phyloP scores from a whole-genome alignment of 2,113 vertebrate genomes.

The Atractosteus spatula region DNA sequence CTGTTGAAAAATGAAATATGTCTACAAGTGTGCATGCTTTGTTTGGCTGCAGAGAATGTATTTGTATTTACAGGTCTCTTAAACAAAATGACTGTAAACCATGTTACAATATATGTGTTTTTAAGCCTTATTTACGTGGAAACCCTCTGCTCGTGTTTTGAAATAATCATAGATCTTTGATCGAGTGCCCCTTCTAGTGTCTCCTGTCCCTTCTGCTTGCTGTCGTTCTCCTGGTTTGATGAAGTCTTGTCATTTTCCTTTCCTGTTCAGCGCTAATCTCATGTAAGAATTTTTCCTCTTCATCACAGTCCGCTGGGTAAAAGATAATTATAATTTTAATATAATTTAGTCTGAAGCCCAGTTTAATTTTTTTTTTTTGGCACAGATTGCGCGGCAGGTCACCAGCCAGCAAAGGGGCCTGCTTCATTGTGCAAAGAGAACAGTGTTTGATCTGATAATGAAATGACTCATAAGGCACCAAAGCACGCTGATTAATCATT shows the following conservation, averaged over 20 bases:
- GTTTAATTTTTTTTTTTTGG: conserved; percentile 65
- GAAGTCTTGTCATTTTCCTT: conserved; percentile 53
- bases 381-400: conserved; percentile 62
- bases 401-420: conserved; percentile 55
- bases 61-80: too few species aligned
- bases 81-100: too few species aligned
- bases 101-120: too few species aligned
- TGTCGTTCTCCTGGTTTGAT: conserved; percentile 61
- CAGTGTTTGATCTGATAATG: conserved; percentile 55
- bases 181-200: neutral
- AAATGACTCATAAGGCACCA: conserved; percentile 65
- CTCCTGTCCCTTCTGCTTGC: conserved; percentile 23
- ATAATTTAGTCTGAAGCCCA: conserved; percentile 52
- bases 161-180: too few species aligned
- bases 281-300: conserved; percentile 57
- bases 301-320: too few species aligned
- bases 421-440: conserved; percentile 48
- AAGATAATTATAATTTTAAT: conserved; percentile 73
- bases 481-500: conserved; percentile 67
- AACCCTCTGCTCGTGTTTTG: too few species aligned
- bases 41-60: too few species aligned
- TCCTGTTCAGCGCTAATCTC: conserved; percentile 72
- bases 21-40: too few species aligned
- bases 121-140: too few species aligned
- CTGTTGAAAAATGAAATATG: too few species aligned